A percentile compares a stretch with the other conserved stretches of the same genome.
phyloP scores from a whole-genome alignment of 2,888 invertebrate species.

The Calameuta pallipes region DNA sequence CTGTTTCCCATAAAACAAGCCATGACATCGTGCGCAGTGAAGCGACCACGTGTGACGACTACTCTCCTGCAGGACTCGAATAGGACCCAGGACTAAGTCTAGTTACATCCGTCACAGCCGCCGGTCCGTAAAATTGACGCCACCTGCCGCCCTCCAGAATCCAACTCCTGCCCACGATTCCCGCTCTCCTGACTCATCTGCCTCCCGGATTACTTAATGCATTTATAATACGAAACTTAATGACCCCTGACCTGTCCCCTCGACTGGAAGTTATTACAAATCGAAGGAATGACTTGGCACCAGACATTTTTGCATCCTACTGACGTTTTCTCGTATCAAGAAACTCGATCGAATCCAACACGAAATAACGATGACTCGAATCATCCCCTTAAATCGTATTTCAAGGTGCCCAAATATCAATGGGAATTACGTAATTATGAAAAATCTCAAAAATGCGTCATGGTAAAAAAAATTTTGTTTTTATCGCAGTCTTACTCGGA shows the following conservation, averaged over 20 bases:
- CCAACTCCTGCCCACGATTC: conserved; percentile 23
- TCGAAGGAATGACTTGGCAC: conserved; percentile 2
- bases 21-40: conserved; percentile 61
- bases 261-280: conserved; percentile 39
- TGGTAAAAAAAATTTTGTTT: too few species aligned
- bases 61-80: conserved; percentile 15
- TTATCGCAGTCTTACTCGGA: too few species aligned
- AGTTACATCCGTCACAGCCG: conserved; percentile 65
- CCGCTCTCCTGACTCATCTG: conserved; percentile 33
- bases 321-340: background rate
- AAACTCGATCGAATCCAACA: background rate
- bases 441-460: too few species aligned
- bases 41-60: conserved; percentile 53
- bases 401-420: background rate
- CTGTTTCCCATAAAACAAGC: conserved; percentile 60
- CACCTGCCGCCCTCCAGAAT: conserved; percentile 63
- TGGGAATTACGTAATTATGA: background rate
- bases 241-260: conserved; percentile 55
- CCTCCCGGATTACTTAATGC: conserved; percentile 55
- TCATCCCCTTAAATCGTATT: background rate
- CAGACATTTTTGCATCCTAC: background rate
- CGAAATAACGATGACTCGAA: background rate
- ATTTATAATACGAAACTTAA: conserved; percentile 61
- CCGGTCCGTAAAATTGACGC: conserved; percentile 66
- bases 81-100: conserved; percentile 29